Evolutionary conservation across 2,113 vertebrate species (phyloP), one percentile per base, ranked within the genome.

Genomic region (Chamaea fasciata): DNA sequence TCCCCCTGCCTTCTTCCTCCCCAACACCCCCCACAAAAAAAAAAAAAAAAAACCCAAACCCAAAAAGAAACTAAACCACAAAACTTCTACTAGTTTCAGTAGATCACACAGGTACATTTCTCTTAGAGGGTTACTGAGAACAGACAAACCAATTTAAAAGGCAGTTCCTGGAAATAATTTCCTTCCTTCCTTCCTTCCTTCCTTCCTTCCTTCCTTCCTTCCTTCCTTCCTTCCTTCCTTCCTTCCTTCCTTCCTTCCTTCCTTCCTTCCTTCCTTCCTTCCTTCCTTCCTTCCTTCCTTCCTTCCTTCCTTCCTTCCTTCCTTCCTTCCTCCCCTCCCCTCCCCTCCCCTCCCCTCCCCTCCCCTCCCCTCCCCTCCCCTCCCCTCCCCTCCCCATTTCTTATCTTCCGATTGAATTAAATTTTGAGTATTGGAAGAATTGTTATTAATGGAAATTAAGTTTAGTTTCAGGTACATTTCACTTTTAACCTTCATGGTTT

Each of bases 1-100:
- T 11, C 4, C 5, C 5, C 2, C 3, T 15, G 10, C 13, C 41
- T 30, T 79, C 28, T 60, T 27, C 23, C 16, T 31, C 20, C 13
- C 3, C 8, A 30, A 4, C 7, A 6, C 3, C 2, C 7, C 3
- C 4, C 46, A 13, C 27, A 4, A 30, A 55, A 39, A 44, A n/a
- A 9, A 12, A 46, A 64, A n/a, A 50, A n/a, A n/a, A n/a, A n/a
- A n/a, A n/a, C n/a, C n/a, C n/a, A n/a, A 41, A 31, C 31, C 27
- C 20, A 4, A 56, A 62, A 30, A 53, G 14, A 31, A 13, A 9
- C 5, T 6, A 67, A 85, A 5, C 26, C 20, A 52, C 1, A 26
- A 44, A 46, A 19, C 3, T 19, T 63, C 20, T 24, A 30, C 17
- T 37, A 23, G 49, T 78, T 82, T 92, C 42, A 73, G 44, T 23